These are phyloP conservation scores for Pterostichus madidus DNA, from an alignment of 2,888 invertebrate genomes.

Conservation along the genomic window DNA sequence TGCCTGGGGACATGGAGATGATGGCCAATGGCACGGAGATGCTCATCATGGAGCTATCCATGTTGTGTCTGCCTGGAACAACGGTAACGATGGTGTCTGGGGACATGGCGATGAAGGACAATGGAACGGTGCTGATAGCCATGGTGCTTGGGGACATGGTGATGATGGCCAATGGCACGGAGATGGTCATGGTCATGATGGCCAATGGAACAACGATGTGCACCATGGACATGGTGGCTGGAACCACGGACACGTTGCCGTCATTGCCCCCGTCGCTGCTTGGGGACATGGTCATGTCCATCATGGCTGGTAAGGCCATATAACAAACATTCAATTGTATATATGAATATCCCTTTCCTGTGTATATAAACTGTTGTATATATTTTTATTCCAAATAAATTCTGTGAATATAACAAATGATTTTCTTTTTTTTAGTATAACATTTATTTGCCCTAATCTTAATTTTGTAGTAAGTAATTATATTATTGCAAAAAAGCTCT, in stretches of 20 bases:
- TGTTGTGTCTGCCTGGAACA: too few relatives aligned
- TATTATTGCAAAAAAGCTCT: too few relatives aligned
- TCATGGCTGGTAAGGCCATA: slow-evolving; percentile 39
- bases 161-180: slow-evolving; percentile 10
- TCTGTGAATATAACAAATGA: background rate
- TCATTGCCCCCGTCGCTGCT: slow-evolving; percentile 12
- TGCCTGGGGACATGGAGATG: slow-evolving; percentile 13
- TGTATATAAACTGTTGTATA: slow-evolving; percentile 38
- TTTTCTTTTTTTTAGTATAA: background rate
- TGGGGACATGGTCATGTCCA: slow-evolving; percentile 41
- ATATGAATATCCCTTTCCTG: slow-evolving; percentile 8
- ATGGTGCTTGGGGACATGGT: background rate
- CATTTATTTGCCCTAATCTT: too few relatives aligned
- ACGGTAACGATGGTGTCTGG: background rate
- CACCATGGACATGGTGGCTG: background rate
- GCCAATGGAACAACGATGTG: slow-evolving; percentile 18
- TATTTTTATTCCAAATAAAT: slow-evolving; percentile 27
- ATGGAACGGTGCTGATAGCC: too few relatives aligned
- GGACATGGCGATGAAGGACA: slow-evolving; percentile 7
- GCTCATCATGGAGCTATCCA: background rate
- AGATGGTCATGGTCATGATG: slow-evolving; percentile 1
- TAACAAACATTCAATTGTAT: slow-evolving; percentile 3
- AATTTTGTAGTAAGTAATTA: too few relatives aligned
- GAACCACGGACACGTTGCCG: slow-evolving; percentile 9
- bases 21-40: slow-evolving; percentile 12